Evolutionary conservation across 2,797 vertebrate species (phyloP).

Genomic region (Cichlasoma orientale): DNA sequence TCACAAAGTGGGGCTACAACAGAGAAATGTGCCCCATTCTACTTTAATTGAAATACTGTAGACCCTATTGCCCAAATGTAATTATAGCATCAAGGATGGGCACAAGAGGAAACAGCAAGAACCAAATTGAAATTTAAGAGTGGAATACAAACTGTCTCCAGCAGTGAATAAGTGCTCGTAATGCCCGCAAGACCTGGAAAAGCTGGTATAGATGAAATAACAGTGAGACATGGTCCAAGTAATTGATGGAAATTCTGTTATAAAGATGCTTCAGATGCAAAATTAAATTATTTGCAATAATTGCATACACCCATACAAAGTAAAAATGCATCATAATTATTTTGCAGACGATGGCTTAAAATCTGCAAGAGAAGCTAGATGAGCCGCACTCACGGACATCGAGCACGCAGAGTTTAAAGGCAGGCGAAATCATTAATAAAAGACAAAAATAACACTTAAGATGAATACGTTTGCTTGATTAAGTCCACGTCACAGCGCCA

Average conservation of each 20-base stretch:
- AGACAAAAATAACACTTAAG: not conserved
- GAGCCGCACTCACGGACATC: rapidly evolving
- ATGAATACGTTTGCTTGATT: not conserved
- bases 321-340: not conserved
- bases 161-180: slow-evolving; percentile 59
- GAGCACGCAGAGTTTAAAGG: not conserved
- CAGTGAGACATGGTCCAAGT: not conserved
- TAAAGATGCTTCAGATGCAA: not conserved
- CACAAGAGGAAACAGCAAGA: slow-evolving; percentile 69
- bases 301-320: not conserved
- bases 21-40: slow-evolving; percentile 49
- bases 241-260: not conserved
- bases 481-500: not conserved
- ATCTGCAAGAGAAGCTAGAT: not conserved
- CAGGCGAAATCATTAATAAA: not conserved
- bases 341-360: not conserved
- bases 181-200: slow-evolving; percentile 55
- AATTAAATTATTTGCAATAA: not conserved
- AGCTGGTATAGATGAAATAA: slow-evolving; percentile 12
- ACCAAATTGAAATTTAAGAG: slow-evolving; percentile 77
- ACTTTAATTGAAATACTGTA: slow-evolving; percentile 72
- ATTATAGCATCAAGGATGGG: slow-evolving; percentile 71
- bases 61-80: slow-evolving; percentile 74
- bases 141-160: slow-evolving; percentile 71
- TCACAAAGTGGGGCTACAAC: slow-evolving; percentile 51